phyloP scores from a whole-genome alignment of 2,888 invertebrate genomes.

The Limenitis camilla region DNA sequence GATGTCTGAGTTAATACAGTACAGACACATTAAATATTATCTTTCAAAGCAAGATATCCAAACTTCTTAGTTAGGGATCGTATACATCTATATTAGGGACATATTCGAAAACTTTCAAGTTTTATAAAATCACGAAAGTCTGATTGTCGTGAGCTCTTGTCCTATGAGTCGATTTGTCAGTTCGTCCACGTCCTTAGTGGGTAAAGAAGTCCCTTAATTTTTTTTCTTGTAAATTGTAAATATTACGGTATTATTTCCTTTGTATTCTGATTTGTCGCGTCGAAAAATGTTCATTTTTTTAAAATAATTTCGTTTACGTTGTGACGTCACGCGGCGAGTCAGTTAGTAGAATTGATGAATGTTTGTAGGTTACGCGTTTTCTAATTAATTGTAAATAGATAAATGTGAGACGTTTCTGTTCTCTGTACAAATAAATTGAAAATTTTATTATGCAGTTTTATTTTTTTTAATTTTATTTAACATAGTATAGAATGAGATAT shows the following conservation, averaged over 20 bases:
- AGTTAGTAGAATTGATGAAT: slow-evolving; percentile 14
- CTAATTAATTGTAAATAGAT: slow-evolving; percentile 24
- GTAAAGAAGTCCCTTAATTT: slow-evolving; percentile 1
- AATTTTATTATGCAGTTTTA: slow-evolving; percentile 8
- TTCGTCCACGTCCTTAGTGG: neutral
- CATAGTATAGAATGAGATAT: too few species aligned
- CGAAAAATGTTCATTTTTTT: neutral
- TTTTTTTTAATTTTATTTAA: neutral
- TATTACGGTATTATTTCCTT: slow-evolving; percentile 21
- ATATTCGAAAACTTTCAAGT: neutral
- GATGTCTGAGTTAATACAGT: too few species aligned
- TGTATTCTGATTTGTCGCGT: neutral
- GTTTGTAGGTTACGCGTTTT: slow-evolving; percentile 21
- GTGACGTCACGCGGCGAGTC: slow-evolving; percentile 7
- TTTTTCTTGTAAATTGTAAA: slow-evolving; percentile 24
- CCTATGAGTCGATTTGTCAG: neutral
- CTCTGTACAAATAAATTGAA: slow-evolving; percentile 24
- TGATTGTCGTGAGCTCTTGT: neutral
- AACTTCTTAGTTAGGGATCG: too few species aligned
- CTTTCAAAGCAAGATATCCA: too few species aligned
- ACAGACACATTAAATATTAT: too few species aligned
- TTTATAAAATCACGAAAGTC: neutral
- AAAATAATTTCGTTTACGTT: neutral
- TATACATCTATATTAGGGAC: too few species aligned
- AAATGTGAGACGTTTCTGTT: slow-evolving; percentile 11